Conservation (phyloP, 2,888 invertebrate species). For the Mesochorus sp. region DNA sequence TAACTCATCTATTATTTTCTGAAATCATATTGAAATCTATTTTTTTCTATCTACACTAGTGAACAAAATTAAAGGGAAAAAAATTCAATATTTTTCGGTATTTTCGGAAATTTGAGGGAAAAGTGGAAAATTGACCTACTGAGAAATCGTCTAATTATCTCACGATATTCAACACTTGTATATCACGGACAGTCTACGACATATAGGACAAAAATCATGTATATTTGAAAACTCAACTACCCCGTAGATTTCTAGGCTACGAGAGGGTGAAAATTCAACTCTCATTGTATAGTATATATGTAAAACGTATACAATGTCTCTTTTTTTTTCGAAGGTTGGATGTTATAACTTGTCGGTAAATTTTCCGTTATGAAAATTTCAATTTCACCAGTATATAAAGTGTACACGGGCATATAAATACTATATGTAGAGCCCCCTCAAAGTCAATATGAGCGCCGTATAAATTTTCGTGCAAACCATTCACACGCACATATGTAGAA, state of each 20-base stretch:
- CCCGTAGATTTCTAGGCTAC: slow-evolving; percentile 14
- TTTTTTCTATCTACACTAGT: no score
- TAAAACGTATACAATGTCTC: no score
- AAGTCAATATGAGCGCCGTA: slow-evolving; percentile 18
- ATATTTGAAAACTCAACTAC: slow-evolving; percentile 25
- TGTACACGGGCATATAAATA: slow-evolving; percentile 3
- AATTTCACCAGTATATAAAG: slow-evolving; percentile 22
- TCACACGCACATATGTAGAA: not conserved
- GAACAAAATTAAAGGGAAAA: no score
- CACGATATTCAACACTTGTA: not conserved
- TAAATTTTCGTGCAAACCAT: slow-evolving; percentile 4
- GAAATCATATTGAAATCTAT: not conserved
- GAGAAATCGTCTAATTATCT: no score
- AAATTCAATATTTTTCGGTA: no score
- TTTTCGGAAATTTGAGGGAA: no score
- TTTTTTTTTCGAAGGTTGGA: not conserved
- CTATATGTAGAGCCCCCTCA: not conserved
- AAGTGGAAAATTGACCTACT: no score
- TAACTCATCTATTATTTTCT: not conserved
- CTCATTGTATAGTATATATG: no score
- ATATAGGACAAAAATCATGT: slow-evolving; percentile 6
- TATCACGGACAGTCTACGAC: slow-evolving; percentile 12
- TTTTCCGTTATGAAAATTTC: slow-evolving; percentile 48
- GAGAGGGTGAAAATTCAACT: not conserved
- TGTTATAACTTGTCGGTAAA: slow-evolving; percentile 22